These are phyloP conservation scores for Pogoniulus pusillus DNA, from an alignment of 2,797 vertebrate genomes.

Conservation along the genomic window DNA sequence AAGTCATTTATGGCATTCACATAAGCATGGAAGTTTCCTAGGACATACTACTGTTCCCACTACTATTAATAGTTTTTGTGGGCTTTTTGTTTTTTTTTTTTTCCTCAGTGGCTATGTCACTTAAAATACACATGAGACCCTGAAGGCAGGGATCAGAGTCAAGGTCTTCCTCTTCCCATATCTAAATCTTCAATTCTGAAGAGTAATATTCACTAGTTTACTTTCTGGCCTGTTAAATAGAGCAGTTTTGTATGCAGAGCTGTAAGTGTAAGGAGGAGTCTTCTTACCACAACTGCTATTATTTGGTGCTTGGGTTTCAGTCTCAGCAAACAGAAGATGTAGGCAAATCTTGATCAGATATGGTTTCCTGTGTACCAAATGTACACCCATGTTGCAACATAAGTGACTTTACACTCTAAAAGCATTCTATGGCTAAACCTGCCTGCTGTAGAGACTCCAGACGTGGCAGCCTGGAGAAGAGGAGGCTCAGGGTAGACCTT, in stretches of 20 bases:
- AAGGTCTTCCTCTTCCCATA: not conserved
- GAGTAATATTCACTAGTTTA: not conserved
- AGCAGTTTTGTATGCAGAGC: not conserved
- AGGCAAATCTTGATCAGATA: not conserved
- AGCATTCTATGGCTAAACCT: too few relatives aligned
- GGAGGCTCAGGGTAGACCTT: too few relatives aligned
- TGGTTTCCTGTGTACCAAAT: not conserved
- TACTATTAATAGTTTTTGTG: not conserved
- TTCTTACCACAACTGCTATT: not conserved
- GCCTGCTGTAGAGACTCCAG: not conserved
- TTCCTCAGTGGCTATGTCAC: not conserved
- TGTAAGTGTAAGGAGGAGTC: not conserved
- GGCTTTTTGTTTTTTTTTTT: not conserved
- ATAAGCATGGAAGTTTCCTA: not conserved
- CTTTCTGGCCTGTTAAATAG: not conserved
- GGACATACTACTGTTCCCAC: not conserved
- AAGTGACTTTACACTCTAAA: not conserved
- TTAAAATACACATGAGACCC: not conserved
- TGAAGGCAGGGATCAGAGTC: not conserved
- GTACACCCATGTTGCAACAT: accelerated
- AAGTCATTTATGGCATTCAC: not conserved
- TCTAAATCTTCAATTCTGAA: not conserved
- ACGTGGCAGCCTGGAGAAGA: too few relatives aligned
- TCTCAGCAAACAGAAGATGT: not conserved
- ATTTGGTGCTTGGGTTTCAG: not conserved